Evolutionary conservation across 2,888 invertebrate genomes (phyloP), one percentile per base, ranked within the genome.

Genomic region (Lycia hirtaria): DNA sequence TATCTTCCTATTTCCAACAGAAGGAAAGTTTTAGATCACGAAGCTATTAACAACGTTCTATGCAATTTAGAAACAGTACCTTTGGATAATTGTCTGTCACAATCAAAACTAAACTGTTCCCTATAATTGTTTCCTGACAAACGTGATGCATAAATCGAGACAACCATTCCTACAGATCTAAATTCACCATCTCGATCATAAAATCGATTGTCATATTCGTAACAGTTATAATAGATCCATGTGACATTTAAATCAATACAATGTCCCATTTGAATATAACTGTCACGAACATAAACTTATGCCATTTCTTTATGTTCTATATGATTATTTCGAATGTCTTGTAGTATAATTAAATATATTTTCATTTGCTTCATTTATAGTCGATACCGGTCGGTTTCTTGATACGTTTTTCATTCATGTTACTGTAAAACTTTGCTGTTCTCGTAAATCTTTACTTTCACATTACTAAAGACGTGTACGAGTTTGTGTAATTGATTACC

Each of bases 81-180:
- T 15, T 22, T 35, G 78, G 78, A 80, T 80, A 81, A 80, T 81
- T 76, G 71, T 69, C 75, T 80, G 78, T 80, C 80, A 73, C 78
- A 78, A 67, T 68, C 72, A 75, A 74, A 71, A 68, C 75, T 71
- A 10, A 35, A 24, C 69, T 68, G 64, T 62, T 64, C 30, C 55
- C 53, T 69, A 73, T 85, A 81, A 84, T 81, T 78, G 78, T 84
- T 85, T 84, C 85, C 82, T 75, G 74, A 71, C 68, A 76, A 78
- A 48, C 77, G 72, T 79, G 79, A 35, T 41, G 43, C 40, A 47
- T 54, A 40, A 47, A 80, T 73, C 72, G 76, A 81, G 83, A 80
- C 83, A 80, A 81, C 77, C 75, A 78, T 72, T 71, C 68, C 76
- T 74, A 65, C 73, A 79, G 78, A 41, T 48, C 43, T 52, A 22